These are phyloP conservation scores for Linnaemya vulpina DNA, from an alignment of 2,888 invertebrate genomes.

Conservation along the genomic window DNA sequence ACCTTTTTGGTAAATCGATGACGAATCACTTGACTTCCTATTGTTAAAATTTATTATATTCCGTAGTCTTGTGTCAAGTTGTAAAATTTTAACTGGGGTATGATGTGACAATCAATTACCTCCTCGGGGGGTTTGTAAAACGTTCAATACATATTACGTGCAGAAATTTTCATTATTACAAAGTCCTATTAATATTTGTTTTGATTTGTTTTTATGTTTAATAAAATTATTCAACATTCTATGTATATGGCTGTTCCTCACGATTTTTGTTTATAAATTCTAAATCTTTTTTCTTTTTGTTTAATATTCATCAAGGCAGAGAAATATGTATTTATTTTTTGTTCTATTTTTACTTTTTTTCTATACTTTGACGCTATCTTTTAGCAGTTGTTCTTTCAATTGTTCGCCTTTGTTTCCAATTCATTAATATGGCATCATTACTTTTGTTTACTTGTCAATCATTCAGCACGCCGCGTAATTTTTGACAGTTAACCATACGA, in stretches of 20 bases:
- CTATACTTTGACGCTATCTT: background rate
- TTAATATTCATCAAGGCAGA: slow-evolving; percentile 31
- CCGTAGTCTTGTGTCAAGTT: slow-evolving; percentile 53
- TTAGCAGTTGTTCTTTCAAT: background rate
- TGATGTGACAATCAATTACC: slow-evolving; percentile 62
- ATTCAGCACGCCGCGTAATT: slow-evolving; percentile 61
- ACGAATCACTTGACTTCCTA: slow-evolving; percentile 76
- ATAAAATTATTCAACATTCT: slow-evolving; percentile 14
- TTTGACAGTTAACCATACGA: slow-evolving; percentile 54
- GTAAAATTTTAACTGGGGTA: slow-evolving; percentile 43
- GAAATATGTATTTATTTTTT: slow-evolving; percentile 19
- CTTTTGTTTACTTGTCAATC: slow-evolving; percentile 59
- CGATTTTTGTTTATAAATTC: slow-evolving; percentile 43
- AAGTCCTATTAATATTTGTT: background rate
- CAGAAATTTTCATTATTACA: slow-evolving; percentile 42
- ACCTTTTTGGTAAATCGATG: slow-evolving; percentile 79
- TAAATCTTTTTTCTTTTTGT: slow-evolving; percentile 53
- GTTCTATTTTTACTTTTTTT: slow-evolving; percentile 6
- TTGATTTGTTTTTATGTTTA: background rate
- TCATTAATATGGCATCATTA: slow-evolving; percentile 38
- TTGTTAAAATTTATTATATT: slow-evolving; percentile 48
- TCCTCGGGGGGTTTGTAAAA: slow-evolving; percentile 53
- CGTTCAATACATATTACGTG: slow-evolving; percentile 36
- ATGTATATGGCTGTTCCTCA: slow-evolving; percentile 8
- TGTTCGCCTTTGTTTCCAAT: background rate